phyloP scores from a whole-genome alignment of 2,888 invertebrate species.

The Busseola fusca region DNA sequence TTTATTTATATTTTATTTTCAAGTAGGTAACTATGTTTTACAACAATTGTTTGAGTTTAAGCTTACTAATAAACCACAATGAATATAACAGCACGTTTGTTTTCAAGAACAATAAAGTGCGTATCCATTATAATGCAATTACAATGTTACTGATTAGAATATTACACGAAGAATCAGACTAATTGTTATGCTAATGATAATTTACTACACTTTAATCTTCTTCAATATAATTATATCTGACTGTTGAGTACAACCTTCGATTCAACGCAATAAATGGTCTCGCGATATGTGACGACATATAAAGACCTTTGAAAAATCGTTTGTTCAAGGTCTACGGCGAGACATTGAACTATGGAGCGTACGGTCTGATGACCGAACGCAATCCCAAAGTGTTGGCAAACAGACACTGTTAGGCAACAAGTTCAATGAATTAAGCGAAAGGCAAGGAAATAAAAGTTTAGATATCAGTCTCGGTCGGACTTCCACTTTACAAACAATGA shows the following conservation, averaged over 20 bases:
- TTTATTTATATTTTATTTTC: neutral
- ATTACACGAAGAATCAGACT: conserved; percentile 22
- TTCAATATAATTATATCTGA: conserved; percentile 30
- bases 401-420: conserved; percentile 69
- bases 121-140: conserved; percentile 21
- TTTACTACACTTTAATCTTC: conserved; percentile 41
- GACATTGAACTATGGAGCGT: conserved; percentile 79
- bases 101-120: conserved; percentile 24
- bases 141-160: conserved; percentile 23
- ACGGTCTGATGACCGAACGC: conserved; percentile 76
- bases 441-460: conserved; percentile 57
- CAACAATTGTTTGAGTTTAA: neutral
- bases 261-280: conserved; percentile 56
- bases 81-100: conserved; percentile 1
- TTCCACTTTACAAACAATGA: conserved; percentile 32
- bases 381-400: conserved; percentile 74
- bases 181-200: conserved; percentile 25
- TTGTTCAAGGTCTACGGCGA: conserved; percentile 70
- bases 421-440: conserved; percentile 69
- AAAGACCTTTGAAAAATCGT: conserved; percentile 61
- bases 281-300: conserved; percentile 62
- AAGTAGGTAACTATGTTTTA: neutral
- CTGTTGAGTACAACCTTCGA: conserved; percentile 49
- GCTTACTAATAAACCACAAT: neutral
- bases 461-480: conserved; percentile 43